Evolutionary conservation across 1,140 invertebrate species (phyloP), one percentile per base, ranked within the genome.

Genomic region (Pseudomyrmex sp.): DNA sequence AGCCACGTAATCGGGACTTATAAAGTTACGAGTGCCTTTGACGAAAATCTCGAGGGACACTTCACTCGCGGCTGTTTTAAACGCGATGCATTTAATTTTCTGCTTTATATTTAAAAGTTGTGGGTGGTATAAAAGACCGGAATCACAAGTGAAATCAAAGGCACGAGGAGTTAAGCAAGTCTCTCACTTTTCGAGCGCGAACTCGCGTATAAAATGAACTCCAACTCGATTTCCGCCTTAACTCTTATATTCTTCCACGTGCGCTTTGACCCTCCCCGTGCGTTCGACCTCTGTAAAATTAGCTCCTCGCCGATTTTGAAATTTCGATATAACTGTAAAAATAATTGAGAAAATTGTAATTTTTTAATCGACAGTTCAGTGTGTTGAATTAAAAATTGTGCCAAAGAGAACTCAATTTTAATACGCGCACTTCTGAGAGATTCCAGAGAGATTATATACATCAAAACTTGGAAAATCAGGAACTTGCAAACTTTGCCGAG

Each of bases 21-120:
- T 10, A 69, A 69, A 26, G 20, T n/a, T 69, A 69, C 50, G 48
- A 70, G 8, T 8, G 50, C 3, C n/a, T 52, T 26, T 2, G 50
- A 70, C 20, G 0, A 54, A 54, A 48, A 50, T 68, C 18, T 48
- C n/a, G 52, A 70, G 50, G 23, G 20, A 70, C 35, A 35, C 35
- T 35, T 35, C 35, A 35, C 23, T 54, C 1, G 2, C 20, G 23
- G 9, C 48, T 54, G 15, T 5, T 8, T 70, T 15, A 70, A 70
- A 3, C 2, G 52, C 15, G 20, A 69, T 13, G 13, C 20, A n/a
- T 52, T 50, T 35, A 68, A 23, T 68, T 20, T 63, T 63, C n/a
- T n/a, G 35, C n/a, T 12, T 52, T 35, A 35, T 26, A 52, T 69
- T 52, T 35, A 52, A 70, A 70, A 70, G 1, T 48, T 66, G n/a